These are phyloP conservation scores for Sphaeridia pumilis DNA, from an alignment of 2,888 invertebrate species.

Conservation along the genomic window DNA sequence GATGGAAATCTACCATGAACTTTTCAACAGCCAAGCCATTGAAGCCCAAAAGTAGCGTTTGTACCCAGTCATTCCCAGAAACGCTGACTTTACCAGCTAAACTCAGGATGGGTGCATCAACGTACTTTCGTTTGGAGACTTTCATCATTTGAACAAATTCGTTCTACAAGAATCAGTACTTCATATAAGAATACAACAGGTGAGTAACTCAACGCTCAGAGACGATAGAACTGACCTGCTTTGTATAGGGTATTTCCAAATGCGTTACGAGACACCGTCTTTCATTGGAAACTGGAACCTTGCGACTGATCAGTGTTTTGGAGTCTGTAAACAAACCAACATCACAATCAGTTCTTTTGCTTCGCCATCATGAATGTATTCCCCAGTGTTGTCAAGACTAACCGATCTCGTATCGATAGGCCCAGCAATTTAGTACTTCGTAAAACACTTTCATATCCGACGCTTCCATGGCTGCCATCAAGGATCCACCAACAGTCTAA, in stretches of 20 bases:
- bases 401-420: constrained; percentile 8
- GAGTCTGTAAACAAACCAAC: background rate
- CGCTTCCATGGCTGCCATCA: constrained; percentile 89
- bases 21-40: constrained; percentile 20
- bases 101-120: constrained; percentile 92
- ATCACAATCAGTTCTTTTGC: background rate
- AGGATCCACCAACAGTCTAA: constrained; percentile 76
- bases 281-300: background rate
- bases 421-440: constrained; percentile 8
- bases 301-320: background rate
- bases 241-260: constrained; percentile 62
- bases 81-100: constrained; percentile 60
- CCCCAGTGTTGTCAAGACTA: too few species aligned
- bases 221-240: constrained; percentile 38
- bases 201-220: background rate
- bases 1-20: constrained; percentile 8
- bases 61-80: constrained; percentile 40
- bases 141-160: constrained; percentile 77
- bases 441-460: constrained; percentile 56
- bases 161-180: too few species aligned
- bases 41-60: background rate
- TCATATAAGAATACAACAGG: background rate
- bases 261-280: constrained; percentile 5
- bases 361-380: too few species aligned
- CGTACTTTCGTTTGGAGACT: constrained; percentile 80